Percentiles rank a stretch among this genome's conserved stretches.
phyloP scores from a whole-genome alignment of 2,113 vertebrate species.

The Garra rufa region DNA sequence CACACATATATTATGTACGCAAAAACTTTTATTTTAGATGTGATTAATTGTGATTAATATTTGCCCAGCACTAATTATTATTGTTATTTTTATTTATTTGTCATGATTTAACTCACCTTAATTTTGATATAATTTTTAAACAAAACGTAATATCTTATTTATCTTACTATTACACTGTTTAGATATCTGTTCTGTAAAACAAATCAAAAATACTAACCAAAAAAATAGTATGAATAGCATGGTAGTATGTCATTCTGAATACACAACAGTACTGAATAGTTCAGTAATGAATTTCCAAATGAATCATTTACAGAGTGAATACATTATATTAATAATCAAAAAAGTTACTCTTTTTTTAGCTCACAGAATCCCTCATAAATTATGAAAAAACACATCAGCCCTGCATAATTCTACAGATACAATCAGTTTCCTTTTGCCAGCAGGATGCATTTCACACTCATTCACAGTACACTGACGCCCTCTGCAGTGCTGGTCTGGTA shows the following conservation, averaged over 20 bases:
- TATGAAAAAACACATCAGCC: background rate
- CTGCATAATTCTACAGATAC: constrained; percentile 26
- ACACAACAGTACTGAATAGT: background rate
- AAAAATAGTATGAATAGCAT: background rate
- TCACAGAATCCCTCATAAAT: background rate
- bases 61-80: too few relatives aligned
- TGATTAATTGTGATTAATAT: too few relatives aligned
- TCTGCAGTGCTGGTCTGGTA: constrained; percentile 61
- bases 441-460: constrained; percentile 24
- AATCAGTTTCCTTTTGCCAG: constrained; percentile 25
- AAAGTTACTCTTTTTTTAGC: background rate
- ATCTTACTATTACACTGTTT: background rate
- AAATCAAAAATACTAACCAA: background rate
- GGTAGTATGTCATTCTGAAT: background rate
- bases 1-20: too few relatives aligned
- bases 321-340: background rate
- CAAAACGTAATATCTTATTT: too few relatives aligned
- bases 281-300: background rate
- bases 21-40: too few relatives aligned
- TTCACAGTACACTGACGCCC: constrained; percentile 58
- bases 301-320: background rate
- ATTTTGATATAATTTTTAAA: background rate
- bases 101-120: background rate
- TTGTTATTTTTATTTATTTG: background rate
- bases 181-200: background rate